Conservation (phyloP, 2,797 vertebrate genomes). For the Sphaeramia orbicularis region DNA sequence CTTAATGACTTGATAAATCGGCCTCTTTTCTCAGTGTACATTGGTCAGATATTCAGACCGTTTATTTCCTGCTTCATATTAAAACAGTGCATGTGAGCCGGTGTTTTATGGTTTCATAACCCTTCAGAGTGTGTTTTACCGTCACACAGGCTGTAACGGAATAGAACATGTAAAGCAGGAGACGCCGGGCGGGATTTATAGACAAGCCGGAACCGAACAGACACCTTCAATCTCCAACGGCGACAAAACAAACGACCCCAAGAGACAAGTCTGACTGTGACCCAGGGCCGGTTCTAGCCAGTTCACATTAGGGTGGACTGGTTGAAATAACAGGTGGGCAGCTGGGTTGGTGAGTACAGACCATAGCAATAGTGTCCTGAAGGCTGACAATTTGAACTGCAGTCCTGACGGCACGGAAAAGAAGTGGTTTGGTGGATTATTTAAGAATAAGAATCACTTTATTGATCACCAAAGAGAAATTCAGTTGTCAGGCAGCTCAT, state of each 20-base stretch:
- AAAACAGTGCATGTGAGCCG: background rate
- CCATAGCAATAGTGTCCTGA: too few relatives aligned
- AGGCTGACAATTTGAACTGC: too few relatives aligned
- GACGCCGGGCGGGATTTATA: constrained; percentile 18
- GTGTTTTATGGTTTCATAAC: background rate
- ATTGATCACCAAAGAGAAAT: too few relatives aligned
- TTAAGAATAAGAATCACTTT: too few relatives aligned
- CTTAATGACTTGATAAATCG: background rate
- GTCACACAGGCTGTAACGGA: background rate
- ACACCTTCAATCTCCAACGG: background rate
- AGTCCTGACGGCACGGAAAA: too few relatives aligned
- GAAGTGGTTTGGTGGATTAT: too few relatives aligned
- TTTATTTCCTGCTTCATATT: background rate
- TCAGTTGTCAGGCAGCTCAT: too few relatives aligned
- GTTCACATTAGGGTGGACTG: too few relatives aligned
- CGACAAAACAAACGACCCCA: background rate
- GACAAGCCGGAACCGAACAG: background rate
- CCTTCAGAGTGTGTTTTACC: background rate
- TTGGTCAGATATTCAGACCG: constrained; percentile 8
- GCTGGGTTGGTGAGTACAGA: too few relatives aligned
- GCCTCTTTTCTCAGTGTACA: background rate
- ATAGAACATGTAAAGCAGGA: background rate
- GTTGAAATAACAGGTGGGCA: too few relatives aligned
- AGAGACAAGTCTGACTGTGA: too few relatives aligned
- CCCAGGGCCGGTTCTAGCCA: background rate